Evolutionary conservation across 92 coral and sea anemone species (phyloP).

Genomic region (Porites cylindrica): DNA sequence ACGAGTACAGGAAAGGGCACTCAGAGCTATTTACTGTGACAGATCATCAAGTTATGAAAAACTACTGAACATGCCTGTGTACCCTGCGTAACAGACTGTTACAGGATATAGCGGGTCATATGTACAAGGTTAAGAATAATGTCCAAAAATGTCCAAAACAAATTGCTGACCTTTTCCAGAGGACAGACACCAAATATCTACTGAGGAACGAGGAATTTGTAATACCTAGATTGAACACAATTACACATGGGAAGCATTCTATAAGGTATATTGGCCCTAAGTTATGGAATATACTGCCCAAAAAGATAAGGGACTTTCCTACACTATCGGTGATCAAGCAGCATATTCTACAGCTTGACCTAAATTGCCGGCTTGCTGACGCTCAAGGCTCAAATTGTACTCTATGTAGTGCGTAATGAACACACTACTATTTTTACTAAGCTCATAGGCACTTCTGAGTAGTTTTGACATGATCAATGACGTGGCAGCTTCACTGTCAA

Average conservation of each 20-base stretch:
- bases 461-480: too few species aligned
- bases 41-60: slow-evolving; percentile 11
- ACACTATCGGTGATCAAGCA: slow-evolving; percentile 18
- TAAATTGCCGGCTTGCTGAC: too few species aligned
- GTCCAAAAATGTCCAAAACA: too few species aligned
- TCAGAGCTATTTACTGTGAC: slow-evolving; percentile 24
- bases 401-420: too few species aligned
- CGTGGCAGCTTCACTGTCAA: too few species aligned
- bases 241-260: slow-evolving; percentile 20
- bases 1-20: slow-evolving; percentile 20
- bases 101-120: slow-evolving; percentile 6
- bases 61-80: slow-evolving; percentile 16
- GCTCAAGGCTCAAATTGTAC: too few species aligned
- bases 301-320: slow-evolving; percentile 12
- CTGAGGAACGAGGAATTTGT: too few species aligned
- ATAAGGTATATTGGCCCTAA: slow-evolving; percentile 26
- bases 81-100: slow-evolving; percentile 23
- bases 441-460: too few species aligned
- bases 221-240: not conserved
- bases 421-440: too few species aligned
- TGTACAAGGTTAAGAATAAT: not conserved
- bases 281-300: slow-evolving; percentile 26
- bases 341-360: slow-evolving; percentile 12
- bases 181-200: too few species aligned
- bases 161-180: too few species aligned